Percentiles rank a stretch among this genome's conserved stretches.
phyloP scores from a whole-genome alignment of 2,113 vertebrate species.

The Lampris incognitus region DNA sequence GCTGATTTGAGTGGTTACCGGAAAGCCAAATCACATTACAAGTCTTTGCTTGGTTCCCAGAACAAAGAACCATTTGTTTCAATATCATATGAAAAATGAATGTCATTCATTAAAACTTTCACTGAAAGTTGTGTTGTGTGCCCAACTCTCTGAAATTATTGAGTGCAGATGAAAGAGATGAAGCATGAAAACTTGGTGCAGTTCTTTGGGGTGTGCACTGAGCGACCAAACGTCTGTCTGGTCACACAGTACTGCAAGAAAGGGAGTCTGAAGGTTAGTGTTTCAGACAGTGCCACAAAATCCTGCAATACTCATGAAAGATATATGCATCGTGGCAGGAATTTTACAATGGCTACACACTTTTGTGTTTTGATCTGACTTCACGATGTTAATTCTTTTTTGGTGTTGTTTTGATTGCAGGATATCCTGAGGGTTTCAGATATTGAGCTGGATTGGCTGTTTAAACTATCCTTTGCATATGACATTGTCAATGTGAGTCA shows the following conservation, averaged over 20 bases:
- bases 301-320: neutral
- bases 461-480: constrained; percentile 88
- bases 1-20: no score
- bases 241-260: constrained; percentile 88
- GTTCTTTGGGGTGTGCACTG: constrained; percentile 86
- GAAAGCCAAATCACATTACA: no score
- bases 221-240: constrained; percentile 83
- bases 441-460: constrained; percentile 86
- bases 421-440: constrained; percentile 83
- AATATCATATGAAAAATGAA: no score
- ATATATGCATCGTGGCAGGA: no score
- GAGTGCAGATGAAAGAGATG: constrained; percentile 86
- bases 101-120: neutral
- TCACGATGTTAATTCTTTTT: neutral
- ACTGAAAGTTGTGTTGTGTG: neutral
- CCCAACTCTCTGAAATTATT: constrained; percentile 45
- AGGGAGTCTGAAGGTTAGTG: constrained; percentile 86
- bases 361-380: neutral
- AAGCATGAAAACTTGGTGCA: constrained; percentile 87
- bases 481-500: constrained; percentile 88
- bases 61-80: neutral
- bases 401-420: constrained; percentile 59
- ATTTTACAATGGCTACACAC: no score
- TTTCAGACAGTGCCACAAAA: neutral
- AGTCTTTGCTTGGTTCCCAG: no score